phyloP scores from a whole-genome alignment of 2,797 vertebrate genomes.

The Eleutherodactylus coqui region DNA sequence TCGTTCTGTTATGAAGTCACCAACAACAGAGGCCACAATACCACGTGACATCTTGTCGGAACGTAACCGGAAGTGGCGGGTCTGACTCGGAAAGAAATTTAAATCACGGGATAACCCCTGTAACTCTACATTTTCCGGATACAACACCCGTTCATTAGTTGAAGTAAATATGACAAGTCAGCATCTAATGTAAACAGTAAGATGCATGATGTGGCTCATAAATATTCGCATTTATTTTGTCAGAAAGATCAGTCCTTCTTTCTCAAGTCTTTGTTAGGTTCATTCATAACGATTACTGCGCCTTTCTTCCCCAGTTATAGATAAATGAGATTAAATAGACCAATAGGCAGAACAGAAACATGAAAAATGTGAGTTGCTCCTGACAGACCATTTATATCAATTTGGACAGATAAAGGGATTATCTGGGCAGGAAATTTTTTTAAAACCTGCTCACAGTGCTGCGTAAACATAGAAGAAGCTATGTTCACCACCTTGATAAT shows the following conservation, averaged over 20 bases:
- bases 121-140: not conserved
- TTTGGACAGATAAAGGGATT: not conserved
- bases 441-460: too few species aligned
- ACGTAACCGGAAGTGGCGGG: too few species aligned
- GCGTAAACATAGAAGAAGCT: too few species aligned
- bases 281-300: slow-evolving; percentile 7
- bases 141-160: not conserved
- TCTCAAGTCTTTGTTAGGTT: slow-evolving; percentile 7
- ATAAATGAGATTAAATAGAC: slow-evolving; percentile 31
- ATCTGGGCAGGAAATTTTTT: too few species aligned
- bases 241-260: slow-evolving; percentile 23
- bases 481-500: too few species aligned
- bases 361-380: not conserved
- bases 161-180: not conserved
- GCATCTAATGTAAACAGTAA: not conserved
- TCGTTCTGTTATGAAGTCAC: too few species aligned
- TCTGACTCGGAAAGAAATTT: too few species aligned
- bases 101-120: too few species aligned
- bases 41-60: too few species aligned
- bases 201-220: not conserved
- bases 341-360: not conserved
- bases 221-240: not conserved
- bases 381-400: not conserved
- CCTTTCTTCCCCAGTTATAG: not conserved
- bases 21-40: too few species aligned